A percentile compares a stretch with the other conserved stretches of the same genome.
Conservation (phyloP, 2,797 vertebrate genomes). For the Coilia nasus region DNA sequence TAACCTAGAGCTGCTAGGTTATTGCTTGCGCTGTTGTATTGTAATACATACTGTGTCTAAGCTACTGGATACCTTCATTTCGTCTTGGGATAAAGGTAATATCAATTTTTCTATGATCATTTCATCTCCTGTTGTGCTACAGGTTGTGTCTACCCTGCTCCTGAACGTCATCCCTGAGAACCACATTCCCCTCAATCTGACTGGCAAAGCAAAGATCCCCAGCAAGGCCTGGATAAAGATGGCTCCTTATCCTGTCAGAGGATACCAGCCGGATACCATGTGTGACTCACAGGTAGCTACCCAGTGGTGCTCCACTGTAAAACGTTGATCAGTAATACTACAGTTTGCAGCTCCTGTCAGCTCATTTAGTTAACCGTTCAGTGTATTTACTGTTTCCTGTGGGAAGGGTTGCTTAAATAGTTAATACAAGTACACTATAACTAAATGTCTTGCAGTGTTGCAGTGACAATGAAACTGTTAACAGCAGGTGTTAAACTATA, state of each 20-base stretch:
- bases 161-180: constrained; percentile 90
- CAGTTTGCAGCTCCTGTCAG: not conserved
- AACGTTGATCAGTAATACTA: not conserved
- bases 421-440: too few species aligned
- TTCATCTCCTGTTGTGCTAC: not conserved
- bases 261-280: constrained; percentile 83
- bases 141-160: constrained; percentile 94
- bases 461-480: too few species aligned
- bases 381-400: too few species aligned
- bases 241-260: constrained; percentile 62
- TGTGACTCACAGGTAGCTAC: constrained; percentile 90
- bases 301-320: not conserved
- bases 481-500: too few species aligned
- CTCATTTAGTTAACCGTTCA: too few species aligned
- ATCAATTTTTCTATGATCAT: not conserved
- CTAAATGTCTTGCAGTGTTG: too few species aligned
- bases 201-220: constrained; percentile 88
- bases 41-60: too few species aligned
- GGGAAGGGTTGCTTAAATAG: too few species aligned
- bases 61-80: too few species aligned
- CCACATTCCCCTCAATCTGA: constrained; percentile 82
- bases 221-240: constrained; percentile 88
- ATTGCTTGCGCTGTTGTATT: too few species aligned
- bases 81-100: too few species aligned
- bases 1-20: too few species aligned